Conservation (phyloP, 1,140 invertebrate genomes). For the Aphaenogaster ashmeadi region DNA sequence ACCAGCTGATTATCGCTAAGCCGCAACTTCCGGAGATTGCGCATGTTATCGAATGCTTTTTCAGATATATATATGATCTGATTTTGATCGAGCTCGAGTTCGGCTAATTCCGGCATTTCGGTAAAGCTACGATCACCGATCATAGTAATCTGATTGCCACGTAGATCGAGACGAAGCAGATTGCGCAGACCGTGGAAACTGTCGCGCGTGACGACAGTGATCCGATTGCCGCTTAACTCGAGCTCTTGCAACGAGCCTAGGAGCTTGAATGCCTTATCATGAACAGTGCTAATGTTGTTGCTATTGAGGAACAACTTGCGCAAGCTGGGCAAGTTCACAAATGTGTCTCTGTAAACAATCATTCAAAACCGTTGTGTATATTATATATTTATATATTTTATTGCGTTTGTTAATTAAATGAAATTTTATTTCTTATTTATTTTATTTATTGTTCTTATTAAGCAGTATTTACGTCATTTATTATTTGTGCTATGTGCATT, state of each 20-base stretch:
- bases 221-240: slow-evolving; percentile 91
- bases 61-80: slow-evolving; percentile 90
- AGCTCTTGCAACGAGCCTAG: slow-evolving; percentile 90
- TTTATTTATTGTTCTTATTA: background rate
- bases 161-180: slow-evolving; percentile 90
- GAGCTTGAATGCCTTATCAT: slow-evolving; percentile 91
- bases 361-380: background rate
- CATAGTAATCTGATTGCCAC: slow-evolving; percentile 91
- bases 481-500: background rate
- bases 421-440: background rate
- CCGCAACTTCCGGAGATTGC: slow-evolving; percentile 89
- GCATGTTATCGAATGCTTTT: slow-evolving; percentile 91
- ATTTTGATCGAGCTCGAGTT: slow-evolving; percentile 92
- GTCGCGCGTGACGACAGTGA: slow-evolving; percentile 90
- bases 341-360: slow-evolving; percentile 87
- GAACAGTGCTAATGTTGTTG: slow-evolving; percentile 92
- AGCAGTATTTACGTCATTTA: background rate
- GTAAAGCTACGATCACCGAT: slow-evolving; percentile 92
- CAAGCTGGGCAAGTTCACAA: slow-evolving; percentile 91
- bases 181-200: slow-evolving; percentile 91
- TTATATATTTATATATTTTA: background rate
- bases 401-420: background rate
- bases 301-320: slow-evolving; percentile 90
- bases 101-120: slow-evolving; percentile 91
- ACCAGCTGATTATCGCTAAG: slow-evolving; percentile 92